These are phyloP conservation scores for Bellardia bayeri DNA, from an alignment of 2,888 invertebrate genomes.

Conservation along the genomic window DNA sequence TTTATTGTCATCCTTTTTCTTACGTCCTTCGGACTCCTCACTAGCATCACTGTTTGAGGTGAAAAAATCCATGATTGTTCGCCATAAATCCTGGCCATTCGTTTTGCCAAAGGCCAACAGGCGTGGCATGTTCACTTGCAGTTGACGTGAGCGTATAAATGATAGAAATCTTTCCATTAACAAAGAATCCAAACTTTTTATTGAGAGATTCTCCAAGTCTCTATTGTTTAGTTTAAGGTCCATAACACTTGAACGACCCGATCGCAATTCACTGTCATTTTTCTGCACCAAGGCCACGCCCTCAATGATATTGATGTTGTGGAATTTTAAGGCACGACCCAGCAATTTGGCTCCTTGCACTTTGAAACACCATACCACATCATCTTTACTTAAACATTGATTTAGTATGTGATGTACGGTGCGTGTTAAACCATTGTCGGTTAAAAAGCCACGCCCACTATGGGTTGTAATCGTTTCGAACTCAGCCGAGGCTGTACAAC, in stretches of 20 bases:
- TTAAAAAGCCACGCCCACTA: slow-evolving; percentile 74
- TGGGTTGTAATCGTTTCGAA: slow-evolving; percentile 12
- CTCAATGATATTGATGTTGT: slow-evolving; percentile 87
- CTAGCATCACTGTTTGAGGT: slow-evolving; percentile 25
- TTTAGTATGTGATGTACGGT: slow-evolving; percentile 82
- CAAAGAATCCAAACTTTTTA: slow-evolving; percentile 87
- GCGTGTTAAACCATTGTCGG: slow-evolving; percentile 80
- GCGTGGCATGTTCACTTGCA: slow-evolving; percentile 85
- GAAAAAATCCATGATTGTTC: slow-evolving; percentile 83
- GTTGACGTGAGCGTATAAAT: slow-evolving; percentile 87
- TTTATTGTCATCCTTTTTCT: slow-evolving; percentile 86
- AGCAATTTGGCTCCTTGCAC: slow-evolving; percentile 88
- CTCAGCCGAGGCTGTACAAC: slow-evolving; percentile 11
- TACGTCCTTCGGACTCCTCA: slow-evolving; percentile 85
- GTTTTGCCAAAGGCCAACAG: slow-evolving; percentile 85
- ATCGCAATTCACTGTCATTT: slow-evolving; percentile 82
- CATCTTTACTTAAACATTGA: slow-evolving; percentile 87
- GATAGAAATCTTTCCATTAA: slow-evolving; percentile 86
- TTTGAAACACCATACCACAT: slow-evolving; percentile 89
- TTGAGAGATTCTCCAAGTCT: slow-evolving; percentile 86
- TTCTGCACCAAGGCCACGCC: slow-evolving; percentile 87
- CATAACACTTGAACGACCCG: slow-evolving; percentile 78
- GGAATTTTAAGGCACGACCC: slow-evolving; percentile 87
- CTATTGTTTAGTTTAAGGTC: slow-evolving; percentile 85
- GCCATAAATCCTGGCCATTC: slow-evolving; percentile 81